Base-by-base conservation (phyloP, 53 echinoderm and acorn worm genomes). In the Mesocentrotus franciscanus region DNA sequence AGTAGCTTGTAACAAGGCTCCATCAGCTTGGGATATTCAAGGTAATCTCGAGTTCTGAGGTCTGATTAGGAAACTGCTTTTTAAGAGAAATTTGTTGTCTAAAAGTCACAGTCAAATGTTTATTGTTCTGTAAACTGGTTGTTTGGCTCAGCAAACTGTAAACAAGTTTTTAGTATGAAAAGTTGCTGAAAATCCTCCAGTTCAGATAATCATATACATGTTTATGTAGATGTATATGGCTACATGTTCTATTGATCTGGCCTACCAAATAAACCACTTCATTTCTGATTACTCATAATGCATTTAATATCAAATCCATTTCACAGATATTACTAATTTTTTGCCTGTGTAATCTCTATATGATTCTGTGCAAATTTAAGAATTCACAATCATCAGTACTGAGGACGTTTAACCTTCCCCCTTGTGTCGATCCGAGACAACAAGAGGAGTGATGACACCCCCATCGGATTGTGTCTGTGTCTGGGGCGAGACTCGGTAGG, bases 381-480 rank as follows among this genome's bases (percentile, higher is more conserved):
- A 68, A 24, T 68, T 84, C 55, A 55, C 27, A 36, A 16, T 20
- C 34, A 42, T 16, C 81, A 57, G 58, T n/a, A n/a, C 56, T 57
- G 18, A 58, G 29, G n/a, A 24, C 58, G 58, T 58, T 58, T 87
- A 27, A 85, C 24, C 26, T 34, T 22, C 10, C 12, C 33, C n/a
- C 58, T 74, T 29, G 26, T n/a, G 58, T 27, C 12, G 58, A 59
- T 87, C 57, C 18, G 16, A 81, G 81, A 81, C 36, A 18, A 42
- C 5, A 36, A 81, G 42, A 81, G 22, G 81, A 36, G 58, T 27
- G 87, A 56, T 87, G 87, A 58, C n/a, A 58, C 58, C 57, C 30
- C 58, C 58, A 58, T 17, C 20, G 58, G 56, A 87, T 58, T 87
- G 56, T 87, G 87, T 87, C 87, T 87, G 84, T 75, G 84, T 49